Base-by-base conservation (phyloP, 2,113 vertebrate genomes). In the Microtus ochrogaster region DNA sequence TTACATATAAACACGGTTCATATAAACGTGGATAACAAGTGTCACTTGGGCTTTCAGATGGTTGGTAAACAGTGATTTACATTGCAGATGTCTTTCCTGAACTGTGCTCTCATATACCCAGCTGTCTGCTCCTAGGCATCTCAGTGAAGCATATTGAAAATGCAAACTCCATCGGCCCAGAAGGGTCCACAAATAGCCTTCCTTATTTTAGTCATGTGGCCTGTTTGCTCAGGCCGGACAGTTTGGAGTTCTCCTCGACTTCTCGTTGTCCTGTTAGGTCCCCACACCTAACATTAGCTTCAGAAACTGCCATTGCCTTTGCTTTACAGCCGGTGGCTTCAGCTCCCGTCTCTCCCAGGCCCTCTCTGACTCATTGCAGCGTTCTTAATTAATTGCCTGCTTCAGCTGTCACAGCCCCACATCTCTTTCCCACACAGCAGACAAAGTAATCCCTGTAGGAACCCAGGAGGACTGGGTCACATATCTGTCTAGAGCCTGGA, bases 61-160 rank as follows among this genome's bases (percentile, higher is more conserved):
- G 93, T 95, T 95, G 70, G 39, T 72, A 24, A 21, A 52, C 9
- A 39, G 87, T 92, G 47, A 3, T 92, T 12, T 94, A 11, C 61
- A 72, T 68, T 30, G 39, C 19, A 79, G 70, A 79, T 52, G 26
- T 92, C 70, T 91, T 94, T 94, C 52, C 52, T 94, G 61, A 92
- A 61, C 26, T 96, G 13, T 47, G 30, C 39, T 95, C 24, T 1
- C 68, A 16, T 8, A 4, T 49, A 66, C 55, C 81, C 44, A 92
- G 0, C 4, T 94, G 21, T 49, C 36, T 33, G 19, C 28, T 77
- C 70, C 33, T 47, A 73, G 58, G 81, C 61, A n/a, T 79, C 63
- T 93, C 76, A 63, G 26, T 39, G 89, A 72, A 89, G 16, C 66
- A n/a, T 61, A 89, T n/a, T 61, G 39, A 44, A 11, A 65, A 61